These are phyloP conservation scores for Drosophila oshimai DNA, from an alignment of 1,140 invertebrate genomes.

Conservation along the genomic window DNA sequence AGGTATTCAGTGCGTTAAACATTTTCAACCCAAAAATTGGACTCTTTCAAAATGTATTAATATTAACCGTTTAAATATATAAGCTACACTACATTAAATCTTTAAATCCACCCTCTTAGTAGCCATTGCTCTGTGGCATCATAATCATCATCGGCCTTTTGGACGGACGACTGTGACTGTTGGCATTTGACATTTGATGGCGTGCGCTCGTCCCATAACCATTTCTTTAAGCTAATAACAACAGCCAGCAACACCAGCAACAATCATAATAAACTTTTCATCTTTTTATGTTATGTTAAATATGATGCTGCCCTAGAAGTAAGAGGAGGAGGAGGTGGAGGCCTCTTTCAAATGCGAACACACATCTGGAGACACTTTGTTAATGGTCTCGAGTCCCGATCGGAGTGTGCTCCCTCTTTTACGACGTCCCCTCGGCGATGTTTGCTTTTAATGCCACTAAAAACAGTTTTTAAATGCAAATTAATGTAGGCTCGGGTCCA, in stretches of 20 bases:
- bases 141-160: constrained; percentile 20
- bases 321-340: constrained; percentile 4
- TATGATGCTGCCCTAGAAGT: constrained; percentile 56
- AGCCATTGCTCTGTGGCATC: not conserved
- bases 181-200: constrained; percentile 72
- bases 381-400: constrained; percentile 53
- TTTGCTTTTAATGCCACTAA: constrained; percentile 79
- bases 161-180: constrained; percentile 31
- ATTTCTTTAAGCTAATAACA: constrained; percentile 75
- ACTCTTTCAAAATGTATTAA: no score
- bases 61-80: no score
- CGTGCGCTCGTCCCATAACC: constrained; percentile 73
- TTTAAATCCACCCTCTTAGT: not conserved
- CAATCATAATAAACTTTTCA: constrained; percentile 81
- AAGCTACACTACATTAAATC: not conserved
- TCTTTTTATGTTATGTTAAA: constrained; percentile 81
- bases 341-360: constrained; percentile 24
- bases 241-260: constrained; percentile 44
- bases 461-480: constrained; percentile 80
- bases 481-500: constrained; percentile 63
- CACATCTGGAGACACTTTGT: constrained; percentile 80
- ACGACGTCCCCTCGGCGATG: constrained; percentile 27
- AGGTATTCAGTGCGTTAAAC: no score
- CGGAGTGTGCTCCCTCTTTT: not conserved
- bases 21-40: not conserved